Conservation (phyloP, 2,797 vertebrate genomes). For the Phoeniculus purpureus region DNA sequence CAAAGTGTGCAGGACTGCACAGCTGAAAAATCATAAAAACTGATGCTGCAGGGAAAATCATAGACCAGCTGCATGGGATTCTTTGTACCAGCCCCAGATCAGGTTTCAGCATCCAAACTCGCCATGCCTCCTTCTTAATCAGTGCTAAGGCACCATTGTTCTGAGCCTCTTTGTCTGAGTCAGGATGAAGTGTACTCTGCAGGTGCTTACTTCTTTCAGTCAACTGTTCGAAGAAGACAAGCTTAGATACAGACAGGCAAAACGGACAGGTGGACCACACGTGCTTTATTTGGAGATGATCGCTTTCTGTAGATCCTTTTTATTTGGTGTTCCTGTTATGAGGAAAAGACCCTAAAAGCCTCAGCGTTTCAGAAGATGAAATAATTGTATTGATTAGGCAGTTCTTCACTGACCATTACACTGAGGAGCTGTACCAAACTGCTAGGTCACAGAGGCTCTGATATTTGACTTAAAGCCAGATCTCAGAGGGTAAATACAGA, state of each 20-base stretch:
- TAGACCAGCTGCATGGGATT: neutral
- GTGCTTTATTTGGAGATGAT: neutral
- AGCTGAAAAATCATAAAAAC: neutral
- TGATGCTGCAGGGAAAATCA: neutral
- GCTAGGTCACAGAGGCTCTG: conserved; percentile 40
- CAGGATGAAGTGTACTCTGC: neutral
- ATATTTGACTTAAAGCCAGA: conserved; percentile 46
- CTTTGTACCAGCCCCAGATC: neutral
- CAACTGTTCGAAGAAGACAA: neutral
- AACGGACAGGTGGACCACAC: neutral
- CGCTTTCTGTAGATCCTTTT: neutral
- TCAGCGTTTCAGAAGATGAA: conserved; percentile 17
- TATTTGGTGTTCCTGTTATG: neutral
- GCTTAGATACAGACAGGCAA: neutral
- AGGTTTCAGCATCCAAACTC: neutral
- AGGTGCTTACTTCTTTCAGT: neutral
- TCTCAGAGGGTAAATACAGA: conserved; percentile 32
- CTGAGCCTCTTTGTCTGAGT: neutral
- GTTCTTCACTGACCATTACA: conserved; percentile 26
- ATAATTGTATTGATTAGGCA: neutral
- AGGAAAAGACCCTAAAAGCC: neutral
- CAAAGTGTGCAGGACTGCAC: neutral
- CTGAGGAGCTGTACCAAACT: conserved; percentile 3
- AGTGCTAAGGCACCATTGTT: neutral
- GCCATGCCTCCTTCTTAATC: neutral